Evolutionary conservation across 2,113 vertebrate genomes (phyloP).

Genomic region (Calidris pygmaea): DNA sequence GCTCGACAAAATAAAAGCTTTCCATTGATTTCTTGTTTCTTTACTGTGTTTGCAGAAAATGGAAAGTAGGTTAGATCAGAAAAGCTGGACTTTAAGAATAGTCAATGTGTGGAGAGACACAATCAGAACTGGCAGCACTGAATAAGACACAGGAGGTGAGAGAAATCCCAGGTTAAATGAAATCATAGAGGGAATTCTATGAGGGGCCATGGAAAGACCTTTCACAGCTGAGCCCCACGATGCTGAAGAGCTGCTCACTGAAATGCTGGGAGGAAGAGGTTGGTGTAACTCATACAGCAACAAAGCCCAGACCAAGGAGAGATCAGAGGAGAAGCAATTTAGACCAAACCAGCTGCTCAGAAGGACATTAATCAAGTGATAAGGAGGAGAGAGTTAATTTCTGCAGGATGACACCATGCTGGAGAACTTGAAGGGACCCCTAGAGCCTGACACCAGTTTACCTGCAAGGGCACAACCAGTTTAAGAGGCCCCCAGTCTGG

Average conservation of each 20-base stretch:
- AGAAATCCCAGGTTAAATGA: neutral
- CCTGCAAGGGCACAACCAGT: neutral
- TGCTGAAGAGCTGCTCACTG: fast-evolving
- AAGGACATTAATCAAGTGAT: neutral
- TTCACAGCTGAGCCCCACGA: neutral
- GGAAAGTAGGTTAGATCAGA: neutral
- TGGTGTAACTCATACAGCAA: neutral
- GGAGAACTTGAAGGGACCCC: neutral
- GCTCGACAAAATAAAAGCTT: neutral
- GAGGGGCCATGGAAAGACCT: neutral
- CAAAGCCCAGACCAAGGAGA: neutral
- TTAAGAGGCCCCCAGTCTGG: neutral
- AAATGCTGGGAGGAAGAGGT: neutral
- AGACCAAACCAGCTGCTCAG: neutral
- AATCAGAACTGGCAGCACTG: neutral
- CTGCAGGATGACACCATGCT: neutral
- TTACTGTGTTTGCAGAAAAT: neutral
- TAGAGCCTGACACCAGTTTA: neutral
- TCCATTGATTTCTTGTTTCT: neutral
- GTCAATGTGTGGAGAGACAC: neutral
- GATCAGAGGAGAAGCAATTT: neutral
- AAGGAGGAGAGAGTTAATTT: neutral
- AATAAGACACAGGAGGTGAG: neutral
- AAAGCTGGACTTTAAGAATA: neutral
- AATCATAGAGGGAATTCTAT: neutral